Base-by-base conservation (phyloP, 1,140 invertebrate species). In the Megalopta genalis region DNA sequence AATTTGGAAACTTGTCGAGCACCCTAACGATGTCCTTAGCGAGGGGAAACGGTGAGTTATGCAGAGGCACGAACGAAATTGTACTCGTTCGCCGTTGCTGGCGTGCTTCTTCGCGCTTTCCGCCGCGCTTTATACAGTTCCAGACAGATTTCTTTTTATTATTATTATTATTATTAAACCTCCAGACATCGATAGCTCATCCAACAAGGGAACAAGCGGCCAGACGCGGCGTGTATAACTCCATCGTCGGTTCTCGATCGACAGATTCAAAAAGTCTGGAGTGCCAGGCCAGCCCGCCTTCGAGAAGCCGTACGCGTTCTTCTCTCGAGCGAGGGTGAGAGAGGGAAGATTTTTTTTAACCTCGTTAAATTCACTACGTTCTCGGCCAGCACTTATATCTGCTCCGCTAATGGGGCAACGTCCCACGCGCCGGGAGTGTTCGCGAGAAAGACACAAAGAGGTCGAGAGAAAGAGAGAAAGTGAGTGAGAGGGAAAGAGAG, bases 191-290 rank as follows among this genome's bases (percentile, higher is more conserved):
- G 9, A 42, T 10, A 10, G 39, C 7, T 42, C 39, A 6, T 10
- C 7, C 7, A 10, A 42, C 39, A 42, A 42, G 6, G 39, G 39
- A 42, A 9, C 2, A 42, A 42, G 7, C 39, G 39, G 39, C 39
- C 42, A 46, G 42, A 46, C 42, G 12, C 42, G 14, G 3, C 16
- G 3, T 1, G 14, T 18, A 42, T 27, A 60, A 42, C 52, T 37
- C 25, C 66, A 18, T 77, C 64, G 80, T 49, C 27, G 12, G 57
- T 75, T 54, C 9, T 6, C 59, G 63, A 77, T 80, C 70, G 67
- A 12, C 46, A 37, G 63, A 63, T 70, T 70, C 83, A 78, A 80
- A 84, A 87, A 85, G 87, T 81, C 80, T 80, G 86, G 84, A 88
- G 80, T 82, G 64, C 46, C 49, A 18, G 16, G 14, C 49, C 18